phyloP scores from a whole-genome alignment of 2,888 invertebrate genomes.

The Helleia helle region DNA sequence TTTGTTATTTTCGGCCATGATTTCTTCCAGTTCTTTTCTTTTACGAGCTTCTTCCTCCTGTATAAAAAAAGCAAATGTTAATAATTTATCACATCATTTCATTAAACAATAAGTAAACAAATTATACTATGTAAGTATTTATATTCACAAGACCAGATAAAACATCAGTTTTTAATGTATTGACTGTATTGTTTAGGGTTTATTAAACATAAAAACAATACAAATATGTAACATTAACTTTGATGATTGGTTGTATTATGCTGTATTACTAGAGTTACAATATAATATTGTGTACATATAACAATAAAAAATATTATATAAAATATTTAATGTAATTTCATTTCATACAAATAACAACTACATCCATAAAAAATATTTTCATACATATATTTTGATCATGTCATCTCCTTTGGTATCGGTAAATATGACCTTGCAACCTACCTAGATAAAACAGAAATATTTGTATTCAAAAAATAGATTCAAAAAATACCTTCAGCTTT shows the following conservation, averaged over 20 bases:
- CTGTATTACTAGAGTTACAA: no score
- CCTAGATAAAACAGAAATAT: constrained; percentile 29
- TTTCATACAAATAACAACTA: not conserved
- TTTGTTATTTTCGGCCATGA: constrained; percentile 97
- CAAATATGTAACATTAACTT: no score
- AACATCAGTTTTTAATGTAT: not conserved
- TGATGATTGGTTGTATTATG: no score
- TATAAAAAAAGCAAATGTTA: constrained; percentile 74
- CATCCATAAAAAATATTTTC: constrained; percentile 2
- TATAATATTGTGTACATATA: no score
- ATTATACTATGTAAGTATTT: constrained; percentile 15
- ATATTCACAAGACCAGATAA: constrained; percentile 3
- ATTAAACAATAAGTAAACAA: constrained; percentile 19
- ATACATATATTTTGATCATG: not conserved
- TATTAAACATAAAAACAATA: no score
- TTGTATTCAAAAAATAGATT: constrained; percentile 66
- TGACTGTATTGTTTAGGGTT: no score
- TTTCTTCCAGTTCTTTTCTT: constrained; percentile 95
- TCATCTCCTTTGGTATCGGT: constrained; percentile 4
- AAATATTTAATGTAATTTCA: not conserved
- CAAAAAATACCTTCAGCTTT: constrained; percentile 69
- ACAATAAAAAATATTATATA: not conserved
- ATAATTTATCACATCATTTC: constrained; percentile 25
- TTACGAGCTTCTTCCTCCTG: constrained; percentile 98
- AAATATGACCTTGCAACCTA: constrained; percentile 6